Percentiles rank a stretch among this genome's conserved stretches.
Evolutionary conservation across 2,888 invertebrate genomes (phyloP).

Genomic region (Polylopha cassiicola): DNA sequence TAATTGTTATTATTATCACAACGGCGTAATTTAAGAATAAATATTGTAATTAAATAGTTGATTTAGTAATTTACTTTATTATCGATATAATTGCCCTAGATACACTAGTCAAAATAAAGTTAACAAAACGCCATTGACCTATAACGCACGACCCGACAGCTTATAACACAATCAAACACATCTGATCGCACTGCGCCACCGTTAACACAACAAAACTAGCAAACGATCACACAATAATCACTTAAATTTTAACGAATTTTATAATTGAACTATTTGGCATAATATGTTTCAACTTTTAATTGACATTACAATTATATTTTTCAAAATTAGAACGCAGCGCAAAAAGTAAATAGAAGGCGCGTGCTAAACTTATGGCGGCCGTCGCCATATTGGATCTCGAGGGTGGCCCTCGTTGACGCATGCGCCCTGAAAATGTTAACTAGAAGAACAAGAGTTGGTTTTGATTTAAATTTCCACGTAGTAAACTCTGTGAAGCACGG

Average conservation of each 20-base stretch:
- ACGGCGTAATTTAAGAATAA: no score
- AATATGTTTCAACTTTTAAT: conserved; percentile 16
- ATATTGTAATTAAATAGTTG: no score
- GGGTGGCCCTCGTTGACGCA: conserved; percentile 58
- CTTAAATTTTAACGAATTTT: conserved; percentile 23
- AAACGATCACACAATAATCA: conserved; percentile 17
- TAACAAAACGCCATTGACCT: conserved; percentile 42
- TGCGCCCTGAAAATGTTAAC: conserved; percentile 41
- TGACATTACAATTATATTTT: conserved; percentile 7
- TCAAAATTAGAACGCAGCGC: conserved; percentile 5
- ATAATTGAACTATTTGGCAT: conserved; percentile 24
- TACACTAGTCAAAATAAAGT: no score
- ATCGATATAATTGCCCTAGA: conserved; percentile 1
- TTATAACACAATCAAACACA: conserved; percentile 48
- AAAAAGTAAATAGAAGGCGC: conserved; percentile 54
- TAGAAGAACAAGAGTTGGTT: conserved; percentile 17
- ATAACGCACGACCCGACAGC: conserved; percentile 34
- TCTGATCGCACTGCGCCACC: conserved; percentile 56
- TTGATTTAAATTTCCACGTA: conserved; percentile 19
- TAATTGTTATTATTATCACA: no score
- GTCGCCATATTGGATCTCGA: conserved; percentile 70
- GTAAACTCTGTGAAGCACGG: conserved; percentile 8
- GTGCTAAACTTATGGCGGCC: conserved; percentile 66
- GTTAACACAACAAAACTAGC: conserved; percentile 25
- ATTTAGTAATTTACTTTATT: background rate